A percentile compares a stretch with the other conserved stretches of the same genome.
These are phyloP conservation scores for Drosophila robusta DNA, from an alignment of 2,888 invertebrate genomes.

Conservation along the genomic window DNA sequence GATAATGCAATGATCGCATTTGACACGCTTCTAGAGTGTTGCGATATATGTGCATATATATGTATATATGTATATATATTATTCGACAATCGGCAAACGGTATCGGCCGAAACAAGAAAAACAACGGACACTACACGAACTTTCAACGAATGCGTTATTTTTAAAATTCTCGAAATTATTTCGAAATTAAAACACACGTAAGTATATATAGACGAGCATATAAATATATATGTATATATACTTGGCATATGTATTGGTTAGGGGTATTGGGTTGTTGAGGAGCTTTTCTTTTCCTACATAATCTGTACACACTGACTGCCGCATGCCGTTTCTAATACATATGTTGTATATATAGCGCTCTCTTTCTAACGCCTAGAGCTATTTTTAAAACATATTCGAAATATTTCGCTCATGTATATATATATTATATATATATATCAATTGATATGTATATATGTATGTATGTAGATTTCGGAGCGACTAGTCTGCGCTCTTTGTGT, in stretches of 20 bases:
- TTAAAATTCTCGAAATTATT: constrained; percentile 82
- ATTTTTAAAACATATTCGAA: constrained; percentile 79
- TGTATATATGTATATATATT: constrained; percentile 39
- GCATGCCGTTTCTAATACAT: constrained; percentile 54
- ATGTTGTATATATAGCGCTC: constrained; percentile 39
- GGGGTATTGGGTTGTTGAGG: constrained; percentile 43
- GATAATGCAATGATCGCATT: constrained; percentile 84
- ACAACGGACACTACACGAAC: constrained; percentile 69
- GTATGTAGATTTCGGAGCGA: constrained; percentile 27
- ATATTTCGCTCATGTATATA: constrained; percentile 65
- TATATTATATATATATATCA: constrained; percentile 20
- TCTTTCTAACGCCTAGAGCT: constrained; percentile 67
- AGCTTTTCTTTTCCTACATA: constrained; percentile 64
- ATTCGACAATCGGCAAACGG: constrained; percentile 67
- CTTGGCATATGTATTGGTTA: constrained; percentile 39
- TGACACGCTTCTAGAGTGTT: constrained; percentile 60
- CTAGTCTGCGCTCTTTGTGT: constrained; percentile 32
- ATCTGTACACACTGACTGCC: constrained; percentile 44
- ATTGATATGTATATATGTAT: constrained; percentile 18
- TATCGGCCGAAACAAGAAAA: constrained; percentile 28
- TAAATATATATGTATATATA: constrained; percentile 29
- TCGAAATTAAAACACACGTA: constrained; percentile 67
- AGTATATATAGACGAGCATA: constrained; percentile 17
- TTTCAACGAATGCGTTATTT: constrained; percentile 79
- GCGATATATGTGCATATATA: constrained; percentile 50